phyloP scores from a whole-genome alignment of 2,113 vertebrate genomes.

The Brachyistius frenatus region DNA sequence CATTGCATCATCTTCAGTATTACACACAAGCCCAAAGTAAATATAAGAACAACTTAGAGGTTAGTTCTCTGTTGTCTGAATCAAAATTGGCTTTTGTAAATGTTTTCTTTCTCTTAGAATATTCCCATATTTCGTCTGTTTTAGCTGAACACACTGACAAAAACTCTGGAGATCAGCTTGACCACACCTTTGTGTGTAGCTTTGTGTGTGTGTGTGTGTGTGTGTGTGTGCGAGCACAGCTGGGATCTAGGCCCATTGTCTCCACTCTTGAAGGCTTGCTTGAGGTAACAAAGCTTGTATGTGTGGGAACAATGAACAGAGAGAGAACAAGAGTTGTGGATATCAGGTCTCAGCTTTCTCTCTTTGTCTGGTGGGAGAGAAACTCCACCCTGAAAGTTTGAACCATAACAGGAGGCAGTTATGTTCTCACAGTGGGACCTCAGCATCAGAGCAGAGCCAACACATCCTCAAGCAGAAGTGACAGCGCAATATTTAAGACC shows the following conservation, averaged over 20 bases:
- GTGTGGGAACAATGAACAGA: slow-evolving; percentile 68
- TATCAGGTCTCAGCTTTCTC: slow-evolving; percentile 74
- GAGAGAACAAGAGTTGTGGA: slow-evolving; percentile 40
- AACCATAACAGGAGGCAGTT: slow-evolving; percentile 43
- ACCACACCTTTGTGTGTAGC: slow-evolving; percentile 27
- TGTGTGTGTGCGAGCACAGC: slow-evolving; percentile 42
- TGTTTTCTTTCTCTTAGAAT: background rate
- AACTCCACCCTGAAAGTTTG: slow-evolving; percentile 75
- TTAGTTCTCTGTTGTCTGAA: no score
- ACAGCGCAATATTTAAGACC: background rate
- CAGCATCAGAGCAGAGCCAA: slow-evolving; percentile 22
- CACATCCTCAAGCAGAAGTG: slow-evolving; percentile 13
- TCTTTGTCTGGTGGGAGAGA: slow-evolving; percentile 62
- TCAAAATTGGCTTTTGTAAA: no score
- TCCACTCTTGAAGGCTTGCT: slow-evolving; percentile 37
- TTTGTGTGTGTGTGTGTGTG: slow-evolving; percentile 4
- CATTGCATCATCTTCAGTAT: background rate
- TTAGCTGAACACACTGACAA: background rate
- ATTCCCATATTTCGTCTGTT: background rate
- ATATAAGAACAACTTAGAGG: no score
- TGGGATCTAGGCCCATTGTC: slow-evolving; percentile 59
- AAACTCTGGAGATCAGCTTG: slow-evolving; percentile 2
- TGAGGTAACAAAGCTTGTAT: slow-evolving; percentile 64
- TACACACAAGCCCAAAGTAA: background rate
- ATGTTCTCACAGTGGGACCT: slow-evolving; percentile 44